These are phyloP conservation scores for Caenorhabditis sp. DNA, from an alignment of 2,888 invertebrate genomes.

Conservation along the genomic window DNA sequence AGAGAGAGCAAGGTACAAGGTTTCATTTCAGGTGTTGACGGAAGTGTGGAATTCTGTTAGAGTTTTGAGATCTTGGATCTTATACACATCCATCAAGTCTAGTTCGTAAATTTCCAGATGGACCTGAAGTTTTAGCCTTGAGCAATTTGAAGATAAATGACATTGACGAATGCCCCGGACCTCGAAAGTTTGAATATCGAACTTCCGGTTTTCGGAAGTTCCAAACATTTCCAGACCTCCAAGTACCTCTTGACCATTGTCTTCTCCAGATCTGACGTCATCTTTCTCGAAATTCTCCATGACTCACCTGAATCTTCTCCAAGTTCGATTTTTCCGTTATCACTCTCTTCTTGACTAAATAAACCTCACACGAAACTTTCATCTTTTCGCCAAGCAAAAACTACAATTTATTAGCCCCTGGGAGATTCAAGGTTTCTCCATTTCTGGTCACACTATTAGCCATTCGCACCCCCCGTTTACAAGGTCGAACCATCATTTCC, in stretches of 20 bases:
- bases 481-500: slow-evolving; percentile 59
- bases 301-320: slow-evolving; percentile 31
- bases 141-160: no score
- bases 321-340: background rate
- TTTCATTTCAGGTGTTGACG: background rate
- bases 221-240: background rate
- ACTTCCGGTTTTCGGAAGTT: background rate
- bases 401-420: slow-evolving; percentile 55
- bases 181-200: no score
- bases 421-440: slow-evolving; percentile 41
- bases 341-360: slow-evolving; percentile 16
- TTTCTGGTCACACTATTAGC: slow-evolving; percentile 47
- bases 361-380: slow-evolving; percentile 48
- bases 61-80: no score
- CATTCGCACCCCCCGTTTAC: slow-evolving; percentile 11
- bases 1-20: slow-evolving; percentile 12
- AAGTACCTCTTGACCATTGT: background rate
- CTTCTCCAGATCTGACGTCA: background rate
- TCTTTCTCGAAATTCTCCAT: background rate
- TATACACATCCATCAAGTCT: no score
- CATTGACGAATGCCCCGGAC: no score
- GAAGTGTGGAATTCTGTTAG: no score
- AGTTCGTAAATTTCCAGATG: no score
- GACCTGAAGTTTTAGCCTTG: no score
- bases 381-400: slow-evolving; percentile 44